A percentile compares a stretch with the other conserved stretches of the same genome.
Conservation (phyloP, 2,113 vertebrate genomes). For the Chaetops frenatus region DNA sequence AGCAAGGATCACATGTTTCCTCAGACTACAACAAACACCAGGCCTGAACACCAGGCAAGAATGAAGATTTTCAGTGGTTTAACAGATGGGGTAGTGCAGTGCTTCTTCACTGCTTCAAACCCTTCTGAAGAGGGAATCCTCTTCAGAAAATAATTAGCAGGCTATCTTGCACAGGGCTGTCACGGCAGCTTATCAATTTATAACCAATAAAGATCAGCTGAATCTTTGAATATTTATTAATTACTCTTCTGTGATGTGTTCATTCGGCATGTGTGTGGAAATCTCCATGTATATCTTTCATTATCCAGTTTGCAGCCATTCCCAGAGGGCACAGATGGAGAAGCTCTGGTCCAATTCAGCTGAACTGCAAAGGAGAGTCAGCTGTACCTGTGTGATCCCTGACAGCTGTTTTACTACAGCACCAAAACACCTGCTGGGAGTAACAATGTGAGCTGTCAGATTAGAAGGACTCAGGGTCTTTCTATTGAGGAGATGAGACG, state of each 20-base stretch:
- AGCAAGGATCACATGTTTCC: background rate
- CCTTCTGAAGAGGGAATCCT: background rate
- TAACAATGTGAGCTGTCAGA: background rate
- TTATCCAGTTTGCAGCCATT: background rate
- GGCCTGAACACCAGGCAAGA: background rate
- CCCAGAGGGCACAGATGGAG: background rate
- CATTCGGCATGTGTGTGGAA: background rate
- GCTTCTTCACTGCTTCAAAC: background rate
- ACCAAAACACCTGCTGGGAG: background rate
- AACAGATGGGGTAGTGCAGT: background rate
- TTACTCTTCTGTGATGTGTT: background rate
- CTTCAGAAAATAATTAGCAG: background rate
- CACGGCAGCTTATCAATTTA: background rate
- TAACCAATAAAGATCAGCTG: background rate
- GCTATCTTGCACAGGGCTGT: background rate
- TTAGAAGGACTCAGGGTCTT: background rate
- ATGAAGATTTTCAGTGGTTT: background rate
- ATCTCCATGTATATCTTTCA: accelerated
- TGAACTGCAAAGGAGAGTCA: background rate
- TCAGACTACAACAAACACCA: background rate
- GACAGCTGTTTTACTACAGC: background rate
- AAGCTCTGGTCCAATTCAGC: background rate
- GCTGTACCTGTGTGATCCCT: background rate
- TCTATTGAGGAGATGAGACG: background rate
- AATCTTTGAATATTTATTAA: background rate